Evolutionary conservation across 2,113 vertebrate species (phyloP), one percentile per base, ranked within the genome.

Genomic region (Kryptolebias marmoratus): DNA sequence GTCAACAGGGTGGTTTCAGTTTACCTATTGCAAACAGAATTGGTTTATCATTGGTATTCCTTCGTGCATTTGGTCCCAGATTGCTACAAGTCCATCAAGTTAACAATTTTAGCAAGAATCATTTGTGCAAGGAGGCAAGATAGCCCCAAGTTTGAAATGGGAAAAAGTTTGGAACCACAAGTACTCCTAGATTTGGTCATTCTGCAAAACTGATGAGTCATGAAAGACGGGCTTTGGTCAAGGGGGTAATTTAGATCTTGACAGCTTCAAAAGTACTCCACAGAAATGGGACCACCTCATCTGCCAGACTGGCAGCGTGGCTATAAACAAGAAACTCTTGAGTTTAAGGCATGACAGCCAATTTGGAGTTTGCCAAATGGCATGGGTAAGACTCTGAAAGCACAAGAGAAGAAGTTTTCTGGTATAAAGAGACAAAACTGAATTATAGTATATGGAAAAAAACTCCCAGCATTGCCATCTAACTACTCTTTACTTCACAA

Each of bases 331-430:
- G 30, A 11, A 50, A 66, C 10, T 59, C 32, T 66, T 59, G 16
- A 18, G 32, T 0, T 56, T 18, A 56, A 67, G 15, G 36, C 73
- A 36, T 42, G 48, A 52, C 58, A 44, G 68, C 16, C 36, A 0
- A 45, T 59, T 68, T 62, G 0, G 1, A 68, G 14, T 62, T 62
- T 62, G 30, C 64, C 52, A 67, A 52, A 75, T 39, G 52, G 44
- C 52, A 56, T 22, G 60, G 56, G 65, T 32, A 58, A 11, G 16
- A 64, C 56, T 18, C 16, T 14, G 31, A 52, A 28, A 30, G 31
- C 39, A 61, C 48, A 64, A 42, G 14, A 47, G 42, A 64, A 64
- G 32, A 28, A 5, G 27, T 45, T 66, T 39, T 44, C 47, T 52
- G 56, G 63, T 39, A 42, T 47, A 39, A 64, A 14, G 28, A 0